Conservation (phyloP, 2,797 vertebrate genomes). For the Chloroceryle amazona region DNA sequence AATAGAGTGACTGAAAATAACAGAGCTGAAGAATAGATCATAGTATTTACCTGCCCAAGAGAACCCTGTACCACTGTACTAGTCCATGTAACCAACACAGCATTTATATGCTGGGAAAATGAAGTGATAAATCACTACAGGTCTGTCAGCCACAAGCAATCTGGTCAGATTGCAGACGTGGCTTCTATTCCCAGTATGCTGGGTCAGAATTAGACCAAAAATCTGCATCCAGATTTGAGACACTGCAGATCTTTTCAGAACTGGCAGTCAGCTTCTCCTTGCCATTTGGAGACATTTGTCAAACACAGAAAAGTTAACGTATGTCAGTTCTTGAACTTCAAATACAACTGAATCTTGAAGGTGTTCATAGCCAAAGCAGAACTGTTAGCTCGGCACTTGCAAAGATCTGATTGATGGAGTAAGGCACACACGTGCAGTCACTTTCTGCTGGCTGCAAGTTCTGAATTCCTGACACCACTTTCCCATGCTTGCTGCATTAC, state of each 20-base stretch:
- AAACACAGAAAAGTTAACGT: neutral
- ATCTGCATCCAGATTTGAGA: neutral
- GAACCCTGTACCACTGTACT: neutral
- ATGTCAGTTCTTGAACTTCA: neutral
- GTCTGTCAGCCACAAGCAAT: neutral
- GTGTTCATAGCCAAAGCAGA: neutral
- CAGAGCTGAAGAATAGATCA: neutral
- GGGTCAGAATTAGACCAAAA: neutral
- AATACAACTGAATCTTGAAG: neutral
- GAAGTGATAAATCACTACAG: neutral
- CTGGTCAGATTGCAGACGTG: neutral
- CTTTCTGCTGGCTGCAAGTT: neutral
- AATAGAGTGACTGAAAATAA: neutral
- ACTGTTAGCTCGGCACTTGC: neutral
- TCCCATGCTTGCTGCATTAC: neutral
- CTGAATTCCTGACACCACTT: neutral
- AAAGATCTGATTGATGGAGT: too few relatives aligned
- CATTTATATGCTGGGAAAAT: neutral
- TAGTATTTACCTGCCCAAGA: neutral
- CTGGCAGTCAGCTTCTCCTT: neutral
- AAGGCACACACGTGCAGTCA: neutral
- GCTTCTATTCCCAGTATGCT: neutral
- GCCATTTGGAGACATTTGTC: neutral
- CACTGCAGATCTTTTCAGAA: neutral
- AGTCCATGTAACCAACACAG: neutral